phyloP scores from a whole-genome alignment of 2,113 vertebrate species.

The Cromileptes altivelis region DNA sequence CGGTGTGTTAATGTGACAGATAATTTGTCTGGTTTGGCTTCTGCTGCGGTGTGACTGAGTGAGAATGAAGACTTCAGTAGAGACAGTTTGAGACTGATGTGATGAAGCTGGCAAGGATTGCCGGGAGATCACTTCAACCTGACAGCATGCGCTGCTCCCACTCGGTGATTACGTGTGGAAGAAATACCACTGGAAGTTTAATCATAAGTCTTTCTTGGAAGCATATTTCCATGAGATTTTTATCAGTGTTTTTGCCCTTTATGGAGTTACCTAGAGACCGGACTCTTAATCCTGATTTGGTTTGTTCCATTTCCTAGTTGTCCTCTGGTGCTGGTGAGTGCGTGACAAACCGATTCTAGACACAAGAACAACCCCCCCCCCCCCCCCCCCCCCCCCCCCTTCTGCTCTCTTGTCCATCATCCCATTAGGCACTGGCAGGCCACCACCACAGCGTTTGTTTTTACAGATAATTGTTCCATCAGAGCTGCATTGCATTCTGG shows the following conservation, averaged over 20 bases:
- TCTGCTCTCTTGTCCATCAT: constrained; percentile 59
- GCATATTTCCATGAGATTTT: constrained; percentile 56
- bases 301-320: constrained; percentile 55
- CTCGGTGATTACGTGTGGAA: constrained; percentile 13
- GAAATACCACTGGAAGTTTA: constrained; percentile 46
- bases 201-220: constrained; percentile 51
- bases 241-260: constrained; percentile 65
- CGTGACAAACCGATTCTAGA: constrained; percentile 17
- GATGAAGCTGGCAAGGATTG: constrained; percentile 27
- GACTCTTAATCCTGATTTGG: constrained; percentile 50
- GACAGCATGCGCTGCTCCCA: constrained; percentile 39
- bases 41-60: constrained; percentile 37
- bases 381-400: constrained; percentile 10
- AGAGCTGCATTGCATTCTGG: constrained; percentile 38
- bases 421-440: constrained; percentile 50
- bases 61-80: constrained; percentile 43
- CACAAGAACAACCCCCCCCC: constrained; percentile 6
- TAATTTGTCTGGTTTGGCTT: constrained; percentile 60
- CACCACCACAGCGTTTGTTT: constrained; percentile 63
- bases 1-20: constrained; percentile 40
- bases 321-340: constrained; percentile 39
- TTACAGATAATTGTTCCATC: constrained; percentile 70
- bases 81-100: constrained; percentile 38
- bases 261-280: constrained; percentile 57
- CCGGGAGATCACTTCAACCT: constrained; percentile 43